Evolutionary conservation across 2,113 vertebrate species (phyloP).

Genomic region (Gnathonemus longibarbis): DNA sequence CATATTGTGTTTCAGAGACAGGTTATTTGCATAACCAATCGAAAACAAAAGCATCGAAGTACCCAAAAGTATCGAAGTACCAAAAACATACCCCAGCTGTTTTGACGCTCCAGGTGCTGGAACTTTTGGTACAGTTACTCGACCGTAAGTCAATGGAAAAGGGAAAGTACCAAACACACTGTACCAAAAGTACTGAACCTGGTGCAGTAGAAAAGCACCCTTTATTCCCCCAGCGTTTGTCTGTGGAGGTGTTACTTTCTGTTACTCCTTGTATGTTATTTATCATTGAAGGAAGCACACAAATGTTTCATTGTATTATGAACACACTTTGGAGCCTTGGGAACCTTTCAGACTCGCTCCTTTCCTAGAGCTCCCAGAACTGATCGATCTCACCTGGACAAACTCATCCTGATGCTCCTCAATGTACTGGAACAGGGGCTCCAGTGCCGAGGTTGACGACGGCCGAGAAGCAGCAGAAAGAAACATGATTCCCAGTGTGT

Average conservation of each 20-base stretch:
- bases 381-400: slow-evolving; percentile 20
- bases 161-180: no score
- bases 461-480: neutral
- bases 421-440: slow-evolving; percentile 24
- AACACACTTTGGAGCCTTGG: neutral
- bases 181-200: no score
- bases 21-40: no score
- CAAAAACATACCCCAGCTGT: no score
- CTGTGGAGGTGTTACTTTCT: neutral
- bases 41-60: no score
- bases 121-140: no score
- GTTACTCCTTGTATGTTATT: neutral
- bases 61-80: no score
- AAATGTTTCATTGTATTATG: neutral
- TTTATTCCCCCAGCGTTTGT: neutral
- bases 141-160: no score
- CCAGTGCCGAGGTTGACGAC: neutral
- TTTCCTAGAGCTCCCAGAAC: neutral
- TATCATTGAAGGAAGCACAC: neutral
- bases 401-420: slow-evolving; percentile 26
- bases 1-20: no score
- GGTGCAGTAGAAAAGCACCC: no score
- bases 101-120: no score
- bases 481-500: neutral
- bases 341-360: neutral